These are phyloP conservation scores for Lepidurus couesii DNA, from an alignment of 1,140 invertebrate species.

Conservation along the genomic window DNA sequence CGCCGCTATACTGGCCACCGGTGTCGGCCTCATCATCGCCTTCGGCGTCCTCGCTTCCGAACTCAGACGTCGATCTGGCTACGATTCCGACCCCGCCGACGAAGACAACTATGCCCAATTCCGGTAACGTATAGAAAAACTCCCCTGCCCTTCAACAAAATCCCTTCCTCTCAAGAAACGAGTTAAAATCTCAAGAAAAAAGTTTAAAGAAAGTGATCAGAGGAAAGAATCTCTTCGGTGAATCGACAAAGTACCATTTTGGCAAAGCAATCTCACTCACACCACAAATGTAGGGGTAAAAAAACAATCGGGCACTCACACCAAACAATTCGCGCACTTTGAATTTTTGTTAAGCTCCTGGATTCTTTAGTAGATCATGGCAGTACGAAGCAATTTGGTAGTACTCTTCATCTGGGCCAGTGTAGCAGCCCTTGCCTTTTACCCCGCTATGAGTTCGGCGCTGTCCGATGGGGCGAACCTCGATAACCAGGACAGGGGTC, in stretches of 20 bases:
- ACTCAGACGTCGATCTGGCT: background rate
- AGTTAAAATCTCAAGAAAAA: background rate
- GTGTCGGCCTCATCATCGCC: conserved; percentile 4
- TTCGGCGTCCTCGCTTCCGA: conserved; percentile 7
- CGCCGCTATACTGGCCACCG: background rate
- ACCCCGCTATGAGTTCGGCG: background rate
- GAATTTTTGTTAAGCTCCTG: background rate
- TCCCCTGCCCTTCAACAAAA: background rate
- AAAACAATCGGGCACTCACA: background rate
- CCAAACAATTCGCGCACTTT: background rate
- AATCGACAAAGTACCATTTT: background rate
- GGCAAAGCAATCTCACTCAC: background rate
- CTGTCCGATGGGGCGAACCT: background rate
- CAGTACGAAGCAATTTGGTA: conserved; percentile 9
- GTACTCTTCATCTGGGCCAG: background rate
- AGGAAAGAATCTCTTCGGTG: too few species aligned
- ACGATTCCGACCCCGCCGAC: background rate
- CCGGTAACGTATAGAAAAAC: background rate
- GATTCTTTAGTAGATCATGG: conserved; percentile 12
- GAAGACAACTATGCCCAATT: conserved; percentile 12
- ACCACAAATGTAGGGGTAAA: background rate
- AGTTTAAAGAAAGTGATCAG: too few species aligned
- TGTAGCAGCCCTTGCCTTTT: background rate
- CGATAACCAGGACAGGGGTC: background rate
- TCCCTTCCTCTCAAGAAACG: background rate